Evolutionary conservation across 30 jellyfish, hydroid and myxozoan genomes (phyloP).

Genomic region (Aurelia aurita): DNA sequence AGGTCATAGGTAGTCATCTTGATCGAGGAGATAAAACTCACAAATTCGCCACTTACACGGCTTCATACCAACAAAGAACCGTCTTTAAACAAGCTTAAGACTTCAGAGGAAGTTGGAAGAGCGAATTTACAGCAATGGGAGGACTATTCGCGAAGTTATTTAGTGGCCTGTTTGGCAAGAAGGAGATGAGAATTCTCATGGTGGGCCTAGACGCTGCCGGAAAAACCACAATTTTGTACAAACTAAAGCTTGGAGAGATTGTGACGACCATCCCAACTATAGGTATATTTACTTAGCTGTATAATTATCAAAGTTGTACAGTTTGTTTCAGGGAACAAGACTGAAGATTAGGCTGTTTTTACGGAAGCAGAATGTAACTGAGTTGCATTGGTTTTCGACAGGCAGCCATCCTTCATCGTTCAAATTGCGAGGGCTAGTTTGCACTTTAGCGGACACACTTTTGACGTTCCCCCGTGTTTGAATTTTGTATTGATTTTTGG

Average conservation of each 20-base stretch:
- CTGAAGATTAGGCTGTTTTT: too few species aligned
- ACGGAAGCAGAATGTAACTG: too few species aligned
- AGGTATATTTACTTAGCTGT: conserved; percentile 45
- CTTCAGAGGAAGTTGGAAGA: too few species aligned
- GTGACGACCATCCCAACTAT: conserved; percentile 99
- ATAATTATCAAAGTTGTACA: too few species aligned
- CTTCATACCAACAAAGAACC: conserved; percentile 83
- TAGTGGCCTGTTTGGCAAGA: conserved; percentile 82
- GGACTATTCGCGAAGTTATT: conserved; percentile 63
- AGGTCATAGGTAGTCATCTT: conserved; percentile 50
- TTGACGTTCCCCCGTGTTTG: too few species aligned
- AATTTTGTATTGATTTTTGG: too few species aligned
- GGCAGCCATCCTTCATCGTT: too few species aligned
- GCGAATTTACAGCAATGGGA: conserved; percentile 33
- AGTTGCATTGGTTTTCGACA: too few species aligned
- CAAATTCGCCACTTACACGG: conserved; percentile 73
- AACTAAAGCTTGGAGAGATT: conserved; percentile 93
- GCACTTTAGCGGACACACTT: too few species aligned
- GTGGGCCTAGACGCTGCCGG: conserved; percentile 99
- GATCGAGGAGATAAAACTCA: background rate
- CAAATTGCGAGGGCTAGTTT: too few species aligned
- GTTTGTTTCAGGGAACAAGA: too few species aligned
- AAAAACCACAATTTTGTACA: conserved; percentile 97
- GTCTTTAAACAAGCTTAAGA: background rate
- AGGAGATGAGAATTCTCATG: conserved; percentile 95